Percentiles rank a stretch among this genome's conserved stretches.
These are phyloP conservation scores for Zygogramma bicolorata DNA, from an alignment of 2,888 invertebrate genomes.

Conservation along the genomic window DNA sequence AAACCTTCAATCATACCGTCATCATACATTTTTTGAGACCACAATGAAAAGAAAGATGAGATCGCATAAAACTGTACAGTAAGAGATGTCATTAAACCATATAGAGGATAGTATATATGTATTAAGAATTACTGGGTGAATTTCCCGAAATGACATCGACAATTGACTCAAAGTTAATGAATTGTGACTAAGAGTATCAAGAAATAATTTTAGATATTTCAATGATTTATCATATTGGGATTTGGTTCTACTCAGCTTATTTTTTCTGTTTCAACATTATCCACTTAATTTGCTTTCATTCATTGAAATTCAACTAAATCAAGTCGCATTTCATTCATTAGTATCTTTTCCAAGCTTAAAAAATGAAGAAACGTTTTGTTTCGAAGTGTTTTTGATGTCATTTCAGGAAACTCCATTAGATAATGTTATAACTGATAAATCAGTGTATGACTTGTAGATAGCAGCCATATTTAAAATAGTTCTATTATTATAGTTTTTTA, in stretches of 20 bases:
- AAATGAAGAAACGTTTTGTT: neutral
- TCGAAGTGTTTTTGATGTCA: neutral
- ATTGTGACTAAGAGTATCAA: too few species aligned
- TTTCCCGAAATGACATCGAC: slow-evolving; percentile 4
- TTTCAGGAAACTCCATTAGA: neutral
- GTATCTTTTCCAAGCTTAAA: neutral
- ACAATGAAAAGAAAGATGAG: neutral
- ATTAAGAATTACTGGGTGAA: slow-evolving; percentile 17
- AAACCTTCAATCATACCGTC: slow-evolving; percentile 32
- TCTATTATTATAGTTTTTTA: slow-evolving; percentile 40
- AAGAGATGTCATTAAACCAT: slow-evolving; percentile 35
- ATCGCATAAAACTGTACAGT: slow-evolving; percentile 33
- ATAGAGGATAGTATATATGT: slow-evolving; percentile 32
- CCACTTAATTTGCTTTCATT: too few species aligned
- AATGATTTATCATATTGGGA: too few species aligned
- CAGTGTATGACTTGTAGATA: slow-evolving; percentile 53
- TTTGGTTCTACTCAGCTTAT: too few species aligned
- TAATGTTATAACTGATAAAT: slow-evolving; percentile 31
- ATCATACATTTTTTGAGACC: slow-evolving; percentile 9
- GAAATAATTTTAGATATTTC: too few species aligned
- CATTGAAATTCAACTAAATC: too few species aligned
- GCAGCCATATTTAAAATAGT: slow-evolving; percentile 47
- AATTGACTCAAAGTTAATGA: too few species aligned
- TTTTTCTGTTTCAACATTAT: too few species aligned
- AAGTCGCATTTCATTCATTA: too few species aligned